Conservation (phyloP, 1,140 invertebrate species). For the Caenorhabditis inopinata region DNA sequence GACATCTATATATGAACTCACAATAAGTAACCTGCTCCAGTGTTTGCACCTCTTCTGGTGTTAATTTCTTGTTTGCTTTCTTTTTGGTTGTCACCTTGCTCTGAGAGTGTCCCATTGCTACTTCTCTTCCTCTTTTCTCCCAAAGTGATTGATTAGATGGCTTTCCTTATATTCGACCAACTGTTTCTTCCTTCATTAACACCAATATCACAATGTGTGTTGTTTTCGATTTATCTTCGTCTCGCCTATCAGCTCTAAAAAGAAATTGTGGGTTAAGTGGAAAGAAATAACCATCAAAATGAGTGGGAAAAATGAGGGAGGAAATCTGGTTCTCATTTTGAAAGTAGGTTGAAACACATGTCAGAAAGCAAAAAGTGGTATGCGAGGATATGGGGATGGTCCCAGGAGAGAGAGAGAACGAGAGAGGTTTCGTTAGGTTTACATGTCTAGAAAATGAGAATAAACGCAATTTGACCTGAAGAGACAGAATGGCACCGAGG, state of each 20-base stretch:
- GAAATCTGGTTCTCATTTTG: slow-evolving; percentile 11
- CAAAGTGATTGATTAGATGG: background rate
- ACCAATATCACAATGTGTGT: too few relatives aligned
- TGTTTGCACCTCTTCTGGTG: slow-evolving; percentile 55
- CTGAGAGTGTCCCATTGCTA: background rate
- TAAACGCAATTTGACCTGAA: background rate
- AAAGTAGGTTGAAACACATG: background rate
- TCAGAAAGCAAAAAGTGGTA: too few relatives aligned
- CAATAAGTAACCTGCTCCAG: slow-evolving; percentile 58
- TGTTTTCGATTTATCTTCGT: too few relatives aligned
- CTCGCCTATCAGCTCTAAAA: too few relatives aligned
- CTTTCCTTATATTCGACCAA: background rate
- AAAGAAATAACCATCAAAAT: background rate
- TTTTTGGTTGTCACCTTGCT: slow-evolving; percentile 46
- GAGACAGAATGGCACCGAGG: background rate
- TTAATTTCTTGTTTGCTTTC: slow-evolving; percentile 60
- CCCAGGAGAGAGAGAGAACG: too few relatives aligned
- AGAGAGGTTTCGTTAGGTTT: background rate
- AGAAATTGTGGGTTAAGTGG: too few relatives aligned
- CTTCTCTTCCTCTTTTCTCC: background rate
- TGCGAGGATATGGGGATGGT: background rate
- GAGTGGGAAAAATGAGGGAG: background rate
- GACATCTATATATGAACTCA: too few relatives aligned
- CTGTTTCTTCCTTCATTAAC: background rate
- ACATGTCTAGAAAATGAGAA: background rate